Conservation (phyloP, 1,140 invertebrate genomes). For the Rhagoletis zephyria region DNA sequence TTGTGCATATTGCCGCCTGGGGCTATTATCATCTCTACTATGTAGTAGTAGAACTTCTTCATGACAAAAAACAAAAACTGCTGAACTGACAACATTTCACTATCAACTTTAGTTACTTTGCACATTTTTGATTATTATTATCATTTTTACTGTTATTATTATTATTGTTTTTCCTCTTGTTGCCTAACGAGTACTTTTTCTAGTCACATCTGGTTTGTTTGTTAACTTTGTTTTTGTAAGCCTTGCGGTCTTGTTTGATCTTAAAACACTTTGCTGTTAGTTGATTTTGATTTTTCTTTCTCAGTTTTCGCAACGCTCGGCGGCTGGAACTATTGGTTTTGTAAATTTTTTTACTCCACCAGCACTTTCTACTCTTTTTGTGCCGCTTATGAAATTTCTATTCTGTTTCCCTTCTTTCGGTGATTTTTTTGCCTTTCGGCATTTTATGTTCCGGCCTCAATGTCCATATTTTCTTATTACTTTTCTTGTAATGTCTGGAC, state of each 20-base stretch:
- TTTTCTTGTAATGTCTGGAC: conserved; percentile 15
- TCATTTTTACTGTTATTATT: conserved; percentile 29
- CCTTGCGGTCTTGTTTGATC: conserved; percentile 21
- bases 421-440: background rate
- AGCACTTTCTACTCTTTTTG: too few species aligned
- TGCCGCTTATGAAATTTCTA: too few species aligned
- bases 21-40: conserved; percentile 4
- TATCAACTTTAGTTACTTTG: conserved; percentile 6
- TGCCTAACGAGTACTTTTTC: background rate
- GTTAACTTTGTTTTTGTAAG: background rate
- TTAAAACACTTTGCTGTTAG: background rate
- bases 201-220: background rate
- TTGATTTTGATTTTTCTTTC: background rate
- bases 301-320: too few species aligned
- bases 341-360: too few species aligned
- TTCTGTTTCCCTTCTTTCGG: too few species aligned
- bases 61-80: background rate
- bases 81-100: conserved; percentile 33
- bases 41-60: background rate
- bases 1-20: background rate
- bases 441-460: background rate
- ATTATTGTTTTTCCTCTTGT: conserved; percentile 13
- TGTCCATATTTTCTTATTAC: conserved; percentile 28
- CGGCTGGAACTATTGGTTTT: too few species aligned
- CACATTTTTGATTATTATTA: conserved; percentile 17